A percentile compares a stretch with the other conserved stretches of the same genome.
Evolutionary conservation across 2,888 invertebrate species (phyloP).

Genomic region (Brassicogethes aeneus): DNA sequence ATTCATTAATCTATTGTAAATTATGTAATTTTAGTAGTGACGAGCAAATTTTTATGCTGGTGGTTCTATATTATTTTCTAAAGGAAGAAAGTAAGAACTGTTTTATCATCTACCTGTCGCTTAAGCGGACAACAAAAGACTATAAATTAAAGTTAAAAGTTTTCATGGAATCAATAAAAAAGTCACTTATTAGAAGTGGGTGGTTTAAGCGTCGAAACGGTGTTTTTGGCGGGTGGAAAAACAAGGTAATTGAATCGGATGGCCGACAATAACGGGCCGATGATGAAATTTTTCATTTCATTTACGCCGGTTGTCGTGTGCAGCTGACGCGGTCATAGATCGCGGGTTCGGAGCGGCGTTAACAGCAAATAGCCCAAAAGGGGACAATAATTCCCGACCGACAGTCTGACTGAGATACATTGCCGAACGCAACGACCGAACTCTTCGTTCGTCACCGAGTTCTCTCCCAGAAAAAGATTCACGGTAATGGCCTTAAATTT

Average conservation of each 20-base stretch:
- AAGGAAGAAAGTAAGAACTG: too few species aligned
- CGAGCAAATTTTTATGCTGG: too few species aligned
- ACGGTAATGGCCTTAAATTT: slow-evolving; percentile 23
- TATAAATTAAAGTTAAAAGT: too few species aligned
- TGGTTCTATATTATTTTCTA: too few species aligned
- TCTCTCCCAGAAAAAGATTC: slow-evolving; percentile 25
- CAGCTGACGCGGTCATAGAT: slow-evolving; percentile 34
- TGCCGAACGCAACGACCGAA: slow-evolving; percentile 15
- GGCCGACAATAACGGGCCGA: slow-evolving; percentile 1
- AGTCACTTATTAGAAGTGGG: too few species aligned
- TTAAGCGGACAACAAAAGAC: too few species aligned
- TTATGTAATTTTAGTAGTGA: too few species aligned
- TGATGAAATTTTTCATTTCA: slow-evolving; percentile 24
- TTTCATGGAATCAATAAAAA: too few species aligned
- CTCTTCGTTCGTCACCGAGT: slow-evolving; percentile 12
- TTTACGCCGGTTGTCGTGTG: slow-evolving; percentile 25
- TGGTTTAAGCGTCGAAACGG: too few species aligned
- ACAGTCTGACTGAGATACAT: slow-evolving; percentile 33
- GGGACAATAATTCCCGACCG: slow-evolving; percentile 36
- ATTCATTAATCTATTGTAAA: too few species aligned
- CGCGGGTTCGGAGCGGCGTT: slow-evolving; percentile 33
- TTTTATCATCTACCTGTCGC: too few species aligned
- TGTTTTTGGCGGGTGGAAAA: too few species aligned
- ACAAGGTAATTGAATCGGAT: neutral
- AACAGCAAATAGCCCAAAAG: slow-evolving; percentile 38